These are phyloP conservation scores for Amblyopsis hoosieri DNA, from an alignment of 2,797 vertebrate species.

Conservation along the genomic window DNA sequence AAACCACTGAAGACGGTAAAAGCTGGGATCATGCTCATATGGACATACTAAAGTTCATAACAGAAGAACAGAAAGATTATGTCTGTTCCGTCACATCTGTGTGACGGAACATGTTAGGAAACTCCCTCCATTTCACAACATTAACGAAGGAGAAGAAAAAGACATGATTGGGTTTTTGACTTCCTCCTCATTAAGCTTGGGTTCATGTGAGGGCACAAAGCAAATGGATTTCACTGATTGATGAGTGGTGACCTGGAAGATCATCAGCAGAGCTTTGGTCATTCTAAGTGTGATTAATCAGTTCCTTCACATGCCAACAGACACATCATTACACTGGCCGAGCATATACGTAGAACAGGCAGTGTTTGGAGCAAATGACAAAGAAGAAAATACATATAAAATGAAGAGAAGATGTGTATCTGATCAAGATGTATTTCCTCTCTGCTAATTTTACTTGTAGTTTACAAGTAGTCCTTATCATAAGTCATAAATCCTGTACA, in stretches of 20 bases:
- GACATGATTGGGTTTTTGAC: constrained; percentile 47
- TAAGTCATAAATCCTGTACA: constrained; percentile 43
- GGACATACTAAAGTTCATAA: constrained; percentile 23
- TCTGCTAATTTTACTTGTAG: constrained; percentile 11
- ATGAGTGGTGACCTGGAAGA: constrained; percentile 55
- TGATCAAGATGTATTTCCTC: constrained; percentile 19
- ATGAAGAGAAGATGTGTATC: not conserved
- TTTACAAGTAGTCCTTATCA: constrained; percentile 30
- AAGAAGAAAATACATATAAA: not conserved
- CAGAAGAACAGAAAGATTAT: constrained; percentile 36
- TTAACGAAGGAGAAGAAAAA: not conserved
- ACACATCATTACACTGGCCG: constrained; percentile 24
- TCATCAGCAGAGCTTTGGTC: constrained; percentile 49
- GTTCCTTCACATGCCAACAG: constrained; percentile 25
- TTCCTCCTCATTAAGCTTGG: constrained; percentile 63
- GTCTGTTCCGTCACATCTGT: no score
- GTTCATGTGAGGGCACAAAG: constrained; percentile 64
- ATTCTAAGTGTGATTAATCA: constrained; percentile 60
- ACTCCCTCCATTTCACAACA: not conserved
- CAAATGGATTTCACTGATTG: constrained; percentile 55
- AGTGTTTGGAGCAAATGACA: not conserved
- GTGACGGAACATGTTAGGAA: constrained; percentile 9
- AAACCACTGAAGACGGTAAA: constrained; percentile 8
- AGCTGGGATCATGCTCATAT: constrained; percentile 9
- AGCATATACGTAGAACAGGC: constrained; percentile 17